Conservation (phyloP, 1,140 invertebrate genomes). For the Trinorchestia longiramus region DNA sequence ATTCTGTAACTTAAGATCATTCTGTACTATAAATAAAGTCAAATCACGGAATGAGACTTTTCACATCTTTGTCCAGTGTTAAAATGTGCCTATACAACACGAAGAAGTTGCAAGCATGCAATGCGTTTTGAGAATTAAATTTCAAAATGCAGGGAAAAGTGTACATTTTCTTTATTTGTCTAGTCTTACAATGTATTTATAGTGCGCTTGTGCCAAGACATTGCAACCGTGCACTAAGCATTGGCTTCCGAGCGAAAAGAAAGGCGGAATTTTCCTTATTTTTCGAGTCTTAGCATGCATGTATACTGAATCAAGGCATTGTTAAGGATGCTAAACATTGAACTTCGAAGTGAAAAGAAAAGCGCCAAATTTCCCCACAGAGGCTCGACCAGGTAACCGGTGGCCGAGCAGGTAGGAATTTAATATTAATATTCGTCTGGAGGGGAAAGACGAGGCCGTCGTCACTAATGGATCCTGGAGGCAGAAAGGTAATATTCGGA, state of each 20-base stretch:
- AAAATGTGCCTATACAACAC: no score
- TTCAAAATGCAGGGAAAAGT: no score
- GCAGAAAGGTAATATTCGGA: slow-evolving; percentile 29
- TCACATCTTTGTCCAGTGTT: no score
- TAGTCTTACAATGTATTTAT: no score
- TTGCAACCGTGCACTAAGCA: no score
- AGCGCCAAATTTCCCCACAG: background rate
- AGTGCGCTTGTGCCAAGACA: no score
- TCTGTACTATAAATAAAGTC: no score
- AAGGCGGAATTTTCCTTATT: background rate
- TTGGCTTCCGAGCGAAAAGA: no score
- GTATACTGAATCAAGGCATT: background rate
- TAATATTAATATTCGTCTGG: background rate
- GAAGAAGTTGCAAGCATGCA: no score
- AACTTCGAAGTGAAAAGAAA: background rate
- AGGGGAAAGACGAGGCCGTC: background rate
- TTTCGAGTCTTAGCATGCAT: background rate
- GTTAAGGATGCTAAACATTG: background rate
- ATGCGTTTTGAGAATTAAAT: no score
- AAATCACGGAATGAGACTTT: no score
- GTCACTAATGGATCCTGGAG: slow-evolving; percentile 24
- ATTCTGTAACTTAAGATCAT: background rate
- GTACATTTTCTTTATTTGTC: no score
- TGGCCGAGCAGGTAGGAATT: background rate
- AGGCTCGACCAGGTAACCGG: background rate